Percentiles rank a stretch among this genome's conserved stretches.
Conservation (phyloP, 2,797 vertebrate species). For the Labroides dimidiatus region DNA sequence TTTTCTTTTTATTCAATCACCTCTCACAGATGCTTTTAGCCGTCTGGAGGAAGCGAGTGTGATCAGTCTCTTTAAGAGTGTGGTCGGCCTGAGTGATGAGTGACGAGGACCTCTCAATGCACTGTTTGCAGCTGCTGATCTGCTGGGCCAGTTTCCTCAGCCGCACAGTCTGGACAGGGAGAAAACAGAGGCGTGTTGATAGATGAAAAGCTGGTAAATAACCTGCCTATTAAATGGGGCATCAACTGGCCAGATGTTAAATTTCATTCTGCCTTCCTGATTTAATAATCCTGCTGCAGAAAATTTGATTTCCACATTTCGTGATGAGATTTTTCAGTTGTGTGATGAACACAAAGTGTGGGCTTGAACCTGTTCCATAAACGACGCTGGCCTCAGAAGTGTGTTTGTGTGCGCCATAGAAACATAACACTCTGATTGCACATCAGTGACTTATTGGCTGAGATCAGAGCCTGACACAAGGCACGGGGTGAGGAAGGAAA, state of each 20-base stretch:
- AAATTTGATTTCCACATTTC: conserved; percentile 30
- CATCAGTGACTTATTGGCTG: conserved; percentile 33
- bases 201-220: conserved; percentile 43
- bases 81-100: conserved; percentile 97
- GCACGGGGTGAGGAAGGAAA: conserved; percentile 71
- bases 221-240: background rate
- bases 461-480: conserved; percentile 59
- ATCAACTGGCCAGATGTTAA: conserved; percentile 21
- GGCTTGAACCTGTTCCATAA: conserved; percentile 25
- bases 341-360: conserved; percentile 15
- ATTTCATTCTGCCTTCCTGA: conserved; percentile 38
- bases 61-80: conserved; percentile 95
- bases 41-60: conserved; percentile 94
- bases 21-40: conserved; percentile 98
- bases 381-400: conserved; percentile 10
- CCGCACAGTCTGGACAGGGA: conserved; percentile 86
- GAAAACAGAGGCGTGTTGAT: conserved; percentile 11
- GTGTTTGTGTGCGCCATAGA: conserved; percentile 38
- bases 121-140: conserved; percentile 97
- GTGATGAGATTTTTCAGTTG: conserved; percentile 37
- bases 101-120: conserved; percentile 94
- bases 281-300: conserved; percentile 15
- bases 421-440: conserved; percentile 27
- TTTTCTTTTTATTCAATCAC: conserved; percentile 71
- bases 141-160: conserved; percentile 97